Conservation (phyloP, 2,113 vertebrate species). For the Asarcornis scutulata region DNA sequence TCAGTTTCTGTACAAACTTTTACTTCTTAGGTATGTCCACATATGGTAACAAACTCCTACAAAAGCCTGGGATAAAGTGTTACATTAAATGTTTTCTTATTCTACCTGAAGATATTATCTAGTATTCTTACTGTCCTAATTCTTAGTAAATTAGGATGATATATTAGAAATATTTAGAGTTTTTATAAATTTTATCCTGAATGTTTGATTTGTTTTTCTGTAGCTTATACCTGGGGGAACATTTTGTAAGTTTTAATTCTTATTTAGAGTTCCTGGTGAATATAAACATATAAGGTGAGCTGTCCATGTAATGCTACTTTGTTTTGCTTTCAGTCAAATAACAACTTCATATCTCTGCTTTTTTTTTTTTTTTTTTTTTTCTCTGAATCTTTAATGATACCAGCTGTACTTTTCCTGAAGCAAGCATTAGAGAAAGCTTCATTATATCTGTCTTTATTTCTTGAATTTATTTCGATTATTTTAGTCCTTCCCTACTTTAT, state of each 20-base stretch:
- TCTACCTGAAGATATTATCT: neutral
- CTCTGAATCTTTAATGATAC: neutral
- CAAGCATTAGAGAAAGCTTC: neutral
- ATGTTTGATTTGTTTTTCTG: neutral
- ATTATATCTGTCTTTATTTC: neutral
- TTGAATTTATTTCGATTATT: neutral
- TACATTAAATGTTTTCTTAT: neutral
- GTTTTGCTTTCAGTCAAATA: neutral
- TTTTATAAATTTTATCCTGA: neutral
- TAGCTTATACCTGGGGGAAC: neutral
- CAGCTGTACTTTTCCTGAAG: neutral
- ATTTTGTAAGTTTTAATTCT: neutral
- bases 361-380: neutral
- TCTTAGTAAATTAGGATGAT: neutral
- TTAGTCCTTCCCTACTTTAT: neutral
- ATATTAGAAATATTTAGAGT: neutral
- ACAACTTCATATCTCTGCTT: neutral
- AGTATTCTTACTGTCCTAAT: neutral
- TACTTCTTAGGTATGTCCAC: neutral
- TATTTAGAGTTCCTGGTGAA: neutral
- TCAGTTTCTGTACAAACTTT: neutral
- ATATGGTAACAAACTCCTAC: neutral
- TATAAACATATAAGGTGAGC: neutral
- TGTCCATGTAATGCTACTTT: neutral
- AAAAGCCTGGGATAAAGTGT: neutral